Evolutionary conservation across 2,797 vertebrate species (phyloP).

Genomic region (Discoglossus pictus): DNA sequence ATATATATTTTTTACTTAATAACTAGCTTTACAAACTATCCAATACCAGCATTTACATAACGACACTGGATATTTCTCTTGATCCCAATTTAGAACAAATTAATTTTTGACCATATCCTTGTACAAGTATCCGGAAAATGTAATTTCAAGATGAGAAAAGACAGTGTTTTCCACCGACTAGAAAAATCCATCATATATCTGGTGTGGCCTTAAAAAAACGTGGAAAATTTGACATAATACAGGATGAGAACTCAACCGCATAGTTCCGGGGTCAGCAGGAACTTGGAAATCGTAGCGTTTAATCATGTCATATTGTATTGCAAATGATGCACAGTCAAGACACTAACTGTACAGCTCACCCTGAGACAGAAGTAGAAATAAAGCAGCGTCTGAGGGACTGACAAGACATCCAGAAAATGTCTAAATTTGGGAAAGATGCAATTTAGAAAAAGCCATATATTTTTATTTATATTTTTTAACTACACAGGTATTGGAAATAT

Average conservation of each 20-base stretch:
- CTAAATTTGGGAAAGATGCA: too few species aligned
- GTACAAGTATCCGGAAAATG: background rate
- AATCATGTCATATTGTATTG: slow-evolving; percentile 34
- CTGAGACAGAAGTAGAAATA: background rate
- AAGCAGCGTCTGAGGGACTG: background rate
- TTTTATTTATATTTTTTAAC: too few species aligned
- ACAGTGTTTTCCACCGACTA: slow-evolving; percentile 20
- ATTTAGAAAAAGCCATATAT: too few species aligned
- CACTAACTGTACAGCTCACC: background rate
- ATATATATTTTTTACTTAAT: too few species aligned
- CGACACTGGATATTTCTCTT: too few species aligned
- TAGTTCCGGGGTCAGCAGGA: slow-evolving; percentile 32
- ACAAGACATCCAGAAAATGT: too few species aligned
- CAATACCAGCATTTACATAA: too few species aligned
- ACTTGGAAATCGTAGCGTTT: slow-evolving; percentile 25
- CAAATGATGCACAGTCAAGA: slow-evolving; percentile 8
- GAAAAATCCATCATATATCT: slow-evolving; percentile 22
- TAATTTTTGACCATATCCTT: too few species aligned
- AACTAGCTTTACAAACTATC: too few species aligned
- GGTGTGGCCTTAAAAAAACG: slow-evolving; percentile 24
- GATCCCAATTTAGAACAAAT: too few species aligned
- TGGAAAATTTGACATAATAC: slow-evolving; percentile 35
- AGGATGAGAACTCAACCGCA: slow-evolving; percentile 24
- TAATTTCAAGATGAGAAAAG: slow-evolving; percentile 16
- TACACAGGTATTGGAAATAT: too few species aligned